Evolutionary conservation across 1,140 invertebrate species (phyloP).

Genomic region (Drosophila erecta): DNA sequence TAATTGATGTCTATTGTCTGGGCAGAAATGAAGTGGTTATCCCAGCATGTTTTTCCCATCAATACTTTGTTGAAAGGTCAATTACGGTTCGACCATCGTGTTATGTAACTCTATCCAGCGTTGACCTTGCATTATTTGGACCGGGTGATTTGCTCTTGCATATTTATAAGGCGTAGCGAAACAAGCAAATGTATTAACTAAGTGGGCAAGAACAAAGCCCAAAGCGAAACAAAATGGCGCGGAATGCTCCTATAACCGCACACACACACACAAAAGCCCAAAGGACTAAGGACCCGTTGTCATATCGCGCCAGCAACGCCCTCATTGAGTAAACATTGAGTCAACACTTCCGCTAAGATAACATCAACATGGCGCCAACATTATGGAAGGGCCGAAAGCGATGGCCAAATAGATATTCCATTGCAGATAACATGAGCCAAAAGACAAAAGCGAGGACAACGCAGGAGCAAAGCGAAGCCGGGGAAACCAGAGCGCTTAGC

Average conservation of each 20-base stretch:
- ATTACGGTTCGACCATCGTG: conserved; percentile 25
- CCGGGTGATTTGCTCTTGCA: conserved; percentile 53
- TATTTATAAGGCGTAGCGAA: conserved; percentile 64
- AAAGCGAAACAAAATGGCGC: conserved; percentile 61
- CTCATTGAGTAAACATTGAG: conserved; percentile 83
- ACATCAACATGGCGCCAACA: conserved; percentile 82
- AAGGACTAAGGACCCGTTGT: conserved; percentile 35
- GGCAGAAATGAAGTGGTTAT: conserved; percentile 26
- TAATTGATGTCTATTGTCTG: conserved; percentile 39
- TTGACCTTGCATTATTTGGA: conserved; percentile 67
- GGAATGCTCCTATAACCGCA: conserved; percentile 28
- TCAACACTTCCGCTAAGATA: conserved; percentile 80
- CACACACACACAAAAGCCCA: conserved; percentile 45
- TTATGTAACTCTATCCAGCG: conserved; percentile 42
- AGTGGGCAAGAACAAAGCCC: conserved; percentile 52
- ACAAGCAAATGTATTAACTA: conserved; percentile 62
- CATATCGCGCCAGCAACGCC: conserved; percentile 69
- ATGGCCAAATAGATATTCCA: conserved; percentile 76
- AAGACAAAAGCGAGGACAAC: conserved; percentile 31
- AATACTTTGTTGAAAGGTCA: conserved; percentile 38
- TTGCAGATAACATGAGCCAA: conserved; percentile 60
- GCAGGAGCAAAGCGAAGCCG: background rate
- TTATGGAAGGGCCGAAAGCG: conserved; percentile 72
- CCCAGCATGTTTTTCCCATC: conserved; percentile 20
- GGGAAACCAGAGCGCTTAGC: conserved; percentile 54